Evolutionary conservation across 1,140 invertebrate species (phyloP).

Genomic region (Tenebrio molitor): DNA sequence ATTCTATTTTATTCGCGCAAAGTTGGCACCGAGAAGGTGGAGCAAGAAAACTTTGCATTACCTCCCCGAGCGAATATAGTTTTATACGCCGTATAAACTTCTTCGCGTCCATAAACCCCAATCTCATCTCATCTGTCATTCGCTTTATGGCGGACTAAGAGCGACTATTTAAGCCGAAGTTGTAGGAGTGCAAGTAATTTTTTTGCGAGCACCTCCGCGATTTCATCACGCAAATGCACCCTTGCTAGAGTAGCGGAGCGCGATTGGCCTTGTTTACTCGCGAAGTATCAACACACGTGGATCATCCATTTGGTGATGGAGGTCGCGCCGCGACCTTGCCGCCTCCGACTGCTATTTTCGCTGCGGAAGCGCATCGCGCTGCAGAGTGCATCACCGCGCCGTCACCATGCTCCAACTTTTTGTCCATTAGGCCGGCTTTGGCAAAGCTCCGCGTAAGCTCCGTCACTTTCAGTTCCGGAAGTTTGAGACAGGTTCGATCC

Average conservation of each 20-base stretch:
- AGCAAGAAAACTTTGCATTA: neutral
- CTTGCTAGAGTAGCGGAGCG: neutral
- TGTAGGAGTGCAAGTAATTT: no score
- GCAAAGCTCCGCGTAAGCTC: no score
- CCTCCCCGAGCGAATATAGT: neutral
- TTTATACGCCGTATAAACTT: neutral
- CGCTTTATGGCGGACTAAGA: neutral
- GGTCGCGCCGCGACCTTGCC: constrained; percentile 18
- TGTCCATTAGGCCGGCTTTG: no score
- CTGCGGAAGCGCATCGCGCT: neutral
- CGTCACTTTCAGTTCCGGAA: no score
- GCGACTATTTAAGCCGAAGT: neutral
- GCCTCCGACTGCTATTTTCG: neutral
- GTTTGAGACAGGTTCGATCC: neutral
- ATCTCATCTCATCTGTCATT: neutral
- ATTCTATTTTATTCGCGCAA: neutral
- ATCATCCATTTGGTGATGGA: constrained; percentile 42
- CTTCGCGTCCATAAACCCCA: neutral
- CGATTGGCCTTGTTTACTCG: constrained; percentile 1
- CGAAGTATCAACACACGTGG: constrained; percentile 36
- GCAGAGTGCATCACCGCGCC: neutral
- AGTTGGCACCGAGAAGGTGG: neutral
- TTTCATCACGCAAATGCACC: neutral
- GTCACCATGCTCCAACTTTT: neutral
- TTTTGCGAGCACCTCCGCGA: no score